Conservation (phyloP, 2,888 invertebrate species). For the Arge pagana region DNA sequence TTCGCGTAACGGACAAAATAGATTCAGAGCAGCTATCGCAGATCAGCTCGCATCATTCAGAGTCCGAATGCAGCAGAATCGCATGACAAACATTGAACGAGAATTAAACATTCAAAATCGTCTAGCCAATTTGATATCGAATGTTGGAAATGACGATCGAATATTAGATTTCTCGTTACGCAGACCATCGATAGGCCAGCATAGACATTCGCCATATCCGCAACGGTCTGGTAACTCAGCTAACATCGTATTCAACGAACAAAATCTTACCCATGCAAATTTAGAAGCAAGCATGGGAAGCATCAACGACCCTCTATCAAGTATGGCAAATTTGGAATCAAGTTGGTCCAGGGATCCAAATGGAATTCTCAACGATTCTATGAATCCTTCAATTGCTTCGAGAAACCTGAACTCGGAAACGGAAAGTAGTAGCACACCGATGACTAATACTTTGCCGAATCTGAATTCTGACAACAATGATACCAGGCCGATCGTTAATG, state of each 20-base stretch:
- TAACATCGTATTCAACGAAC: slow-evolving; percentile 8
- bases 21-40: slow-evolving; percentile 36
- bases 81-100: slow-evolving; percentile 36
- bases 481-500: too few species aligned
- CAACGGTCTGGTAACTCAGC: slow-evolving; percentile 29
- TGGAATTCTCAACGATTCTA: slow-evolving; percentile 10
- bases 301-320: neutral
- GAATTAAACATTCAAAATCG: slow-evolving; percentile 19
- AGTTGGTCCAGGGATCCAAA: too few species aligned
- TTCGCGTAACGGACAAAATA: slow-evolving; percentile 32
- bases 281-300: slow-evolving; percentile 29
- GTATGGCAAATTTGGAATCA: neutral
- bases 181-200: slow-evolving; percentile 30
- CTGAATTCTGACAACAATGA: too few species aligned
- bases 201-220: slow-evolving; percentile 38
- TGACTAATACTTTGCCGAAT: too few species aligned
- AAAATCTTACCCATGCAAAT: slow-evolving; percentile 26
- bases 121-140: slow-evolving; percentile 14
- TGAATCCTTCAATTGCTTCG: too few species aligned
- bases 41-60: slow-evolving; percentile 39
- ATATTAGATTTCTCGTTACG: slow-evolving; percentile 14
- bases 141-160: slow-evolving; percentile 8
- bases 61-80: slow-evolving; percentile 36
- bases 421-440: too few species aligned
- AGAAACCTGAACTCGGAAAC: too few species aligned